Conservation (phyloP, 1,140 invertebrate genomes). For the Lasioglossum baleicum region DNA sequence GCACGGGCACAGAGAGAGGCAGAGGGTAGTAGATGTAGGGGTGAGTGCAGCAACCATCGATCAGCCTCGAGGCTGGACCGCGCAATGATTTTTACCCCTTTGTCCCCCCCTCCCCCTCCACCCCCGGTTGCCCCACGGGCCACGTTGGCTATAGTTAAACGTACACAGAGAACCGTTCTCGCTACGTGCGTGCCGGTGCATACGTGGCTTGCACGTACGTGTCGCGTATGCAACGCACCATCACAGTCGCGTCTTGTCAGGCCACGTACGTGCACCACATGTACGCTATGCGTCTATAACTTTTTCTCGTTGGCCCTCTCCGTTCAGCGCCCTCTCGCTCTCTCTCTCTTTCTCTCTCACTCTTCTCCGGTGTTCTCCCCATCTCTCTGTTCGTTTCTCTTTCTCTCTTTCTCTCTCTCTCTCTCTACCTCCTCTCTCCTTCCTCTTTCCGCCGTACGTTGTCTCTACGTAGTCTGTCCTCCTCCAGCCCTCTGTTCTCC, state of each 20-base stretch:
- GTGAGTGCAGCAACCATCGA: slow-evolving; percentile 78
- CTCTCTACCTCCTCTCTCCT: slow-evolving; percentile 2
- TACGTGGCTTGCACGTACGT: slow-evolving; percentile 52
- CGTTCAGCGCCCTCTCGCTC: neutral
- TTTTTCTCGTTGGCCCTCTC: slow-evolving; percentile 57
- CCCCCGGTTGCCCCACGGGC: slow-evolving; percentile 71
- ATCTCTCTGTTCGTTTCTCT: neutral
- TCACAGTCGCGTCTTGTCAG: slow-evolving; percentile 45
- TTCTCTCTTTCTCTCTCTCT: slow-evolving; percentile 5
- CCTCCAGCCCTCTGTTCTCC: slow-evolving; percentile 54
- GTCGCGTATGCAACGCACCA: slow-evolving; percentile 65
- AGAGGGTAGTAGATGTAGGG: slow-evolving; percentile 69
- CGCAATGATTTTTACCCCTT: slow-evolving; percentile 81
- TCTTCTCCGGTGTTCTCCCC: slow-evolving; percentile 2
- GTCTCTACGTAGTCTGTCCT: slow-evolving; percentile 41
- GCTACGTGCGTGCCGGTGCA: slow-evolving; percentile 49
- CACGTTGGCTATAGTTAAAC: slow-evolving; percentile 64
- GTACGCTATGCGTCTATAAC: slow-evolving; percentile 63
- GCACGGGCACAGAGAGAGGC: slow-evolving; percentile 58
- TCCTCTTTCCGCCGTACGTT: slow-evolving; percentile 12
- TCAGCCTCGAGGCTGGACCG: slow-evolving; percentile 80
- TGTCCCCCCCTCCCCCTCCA: slow-evolving; percentile 70
- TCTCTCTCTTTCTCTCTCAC: slow-evolving; percentile 9
- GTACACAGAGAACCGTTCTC: slow-evolving; percentile 33
- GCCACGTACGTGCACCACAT: slow-evolving; percentile 43